Conservation (phyloP, 2,888 invertebrate species). For the Furcula furcula region DNA sequence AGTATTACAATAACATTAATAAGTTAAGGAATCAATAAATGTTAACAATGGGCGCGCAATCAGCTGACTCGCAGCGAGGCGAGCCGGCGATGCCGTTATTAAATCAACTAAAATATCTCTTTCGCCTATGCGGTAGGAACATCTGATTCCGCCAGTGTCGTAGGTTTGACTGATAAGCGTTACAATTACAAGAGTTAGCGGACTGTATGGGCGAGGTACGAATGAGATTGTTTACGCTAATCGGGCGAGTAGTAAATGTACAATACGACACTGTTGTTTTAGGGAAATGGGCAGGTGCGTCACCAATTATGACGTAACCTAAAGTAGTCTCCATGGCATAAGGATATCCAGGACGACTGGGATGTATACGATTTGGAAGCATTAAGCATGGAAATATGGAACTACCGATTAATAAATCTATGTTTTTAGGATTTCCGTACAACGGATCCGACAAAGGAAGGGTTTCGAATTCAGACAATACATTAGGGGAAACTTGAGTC, state of each 20-base stretch:
- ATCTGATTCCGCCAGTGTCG: background rate
- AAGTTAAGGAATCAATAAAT: no score
- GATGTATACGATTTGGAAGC: background rate
- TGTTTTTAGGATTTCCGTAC: slow-evolving; percentile 2
- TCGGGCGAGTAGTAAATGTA: background rate
- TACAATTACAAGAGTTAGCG: no score
- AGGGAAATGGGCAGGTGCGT: background rate
- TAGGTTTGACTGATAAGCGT: no score
- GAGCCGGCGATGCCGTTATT: no score
- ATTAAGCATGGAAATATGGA: slow-evolving; percentile 1
- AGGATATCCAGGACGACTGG: background rate
- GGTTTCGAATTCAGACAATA: slow-evolving; percentile 3
- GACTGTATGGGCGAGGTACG: no score
- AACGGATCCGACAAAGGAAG: slow-evolving; percentile 11
- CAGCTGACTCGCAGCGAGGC: no score
- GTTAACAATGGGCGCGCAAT: no score
- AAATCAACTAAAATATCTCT: no score
- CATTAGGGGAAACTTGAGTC: slow-evolving; percentile 4
- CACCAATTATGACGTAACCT: slow-evolving; percentile 1
- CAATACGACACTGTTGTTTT: background rate
- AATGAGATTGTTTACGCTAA: no score
- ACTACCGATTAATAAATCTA: background rate
- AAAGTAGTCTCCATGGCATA: background rate
- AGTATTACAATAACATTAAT: no score
- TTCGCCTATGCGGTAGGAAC: background rate